Percentiles rank a stretch among this genome's conserved stretches.
Evolutionary conservation across 2,113 vertebrate genomes (phyloP).

Genomic region (Nematolebias whitei): DNA sequence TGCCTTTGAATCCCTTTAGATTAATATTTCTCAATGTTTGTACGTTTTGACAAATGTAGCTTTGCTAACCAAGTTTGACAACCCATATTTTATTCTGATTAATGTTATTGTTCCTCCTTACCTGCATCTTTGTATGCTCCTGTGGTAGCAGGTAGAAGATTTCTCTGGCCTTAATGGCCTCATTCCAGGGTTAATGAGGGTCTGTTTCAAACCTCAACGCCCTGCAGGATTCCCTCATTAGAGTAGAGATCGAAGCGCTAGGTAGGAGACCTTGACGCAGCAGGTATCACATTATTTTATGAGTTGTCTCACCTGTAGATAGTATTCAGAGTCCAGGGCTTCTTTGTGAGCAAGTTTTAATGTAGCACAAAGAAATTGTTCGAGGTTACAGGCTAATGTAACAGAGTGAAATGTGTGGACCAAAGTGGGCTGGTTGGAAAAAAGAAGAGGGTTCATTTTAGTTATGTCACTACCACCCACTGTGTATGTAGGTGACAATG

Average conservation of each 20-base stretch:
- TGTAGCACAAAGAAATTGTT: slow-evolving; percentile 47
- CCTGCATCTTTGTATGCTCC: slow-evolving; percentile 43
- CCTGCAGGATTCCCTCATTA: slow-evolving; percentile 71
- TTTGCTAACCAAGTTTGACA: slow-evolving; percentile 17
- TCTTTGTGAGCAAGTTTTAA: slow-evolving; percentile 32
- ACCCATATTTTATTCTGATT: slow-evolving; percentile 51
- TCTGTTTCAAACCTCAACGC: slow-evolving; percentile 57
- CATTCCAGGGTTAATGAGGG: slow-evolving; percentile 69
- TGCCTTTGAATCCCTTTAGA: not conserved
- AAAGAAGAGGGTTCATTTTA: slow-evolving; percentile 34
- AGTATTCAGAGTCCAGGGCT: slow-evolving; percentile 22
- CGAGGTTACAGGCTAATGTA: slow-evolving; percentile 45
- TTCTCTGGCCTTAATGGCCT: slow-evolving; percentile 61
- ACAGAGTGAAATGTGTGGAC: slow-evolving; percentile 27
- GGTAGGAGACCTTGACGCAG: slow-evolving; percentile 42
- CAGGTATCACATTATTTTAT: slow-evolving; percentile 62
- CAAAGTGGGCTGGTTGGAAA: slow-evolving; percentile 17
- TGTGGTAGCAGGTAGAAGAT: slow-evolving; percentile 49
- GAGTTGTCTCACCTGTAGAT: slow-evolving; percentile 51
- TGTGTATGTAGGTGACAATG: slow-evolving; percentile 15
- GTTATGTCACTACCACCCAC: slow-evolving; percentile 11
- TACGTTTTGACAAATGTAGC: slow-evolving; percentile 30
- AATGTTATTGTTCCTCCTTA: slow-evolving; percentile 36
- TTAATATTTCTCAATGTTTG: not conserved
- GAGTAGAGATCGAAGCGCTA: slow-evolving; percentile 41